Evolutionary conservation across 2,888 invertebrate genomes (phyloP).

Genomic region (Itoplectis maculator): DNA sequence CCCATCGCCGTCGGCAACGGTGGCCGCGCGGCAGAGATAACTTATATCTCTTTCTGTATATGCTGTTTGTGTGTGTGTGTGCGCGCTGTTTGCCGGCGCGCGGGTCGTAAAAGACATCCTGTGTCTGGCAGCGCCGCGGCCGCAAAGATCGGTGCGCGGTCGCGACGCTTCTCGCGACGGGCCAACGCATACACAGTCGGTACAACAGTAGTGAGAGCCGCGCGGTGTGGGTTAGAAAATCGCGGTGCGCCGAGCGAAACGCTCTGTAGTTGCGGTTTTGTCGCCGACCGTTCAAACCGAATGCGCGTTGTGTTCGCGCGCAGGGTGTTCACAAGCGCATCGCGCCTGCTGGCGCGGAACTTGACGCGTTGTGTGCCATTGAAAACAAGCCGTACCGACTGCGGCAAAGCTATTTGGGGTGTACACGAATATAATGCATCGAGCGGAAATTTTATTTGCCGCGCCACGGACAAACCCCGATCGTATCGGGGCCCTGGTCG

Average conservation of each 20-base stretch:
- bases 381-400: neutral
- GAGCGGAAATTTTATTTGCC: neutral
- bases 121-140: slow-evolving; percentile 65
- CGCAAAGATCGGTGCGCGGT: slow-evolving; percentile 65
- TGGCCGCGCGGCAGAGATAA: slow-evolving; percentile 60
- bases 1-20: slow-evolving; percentile 46
- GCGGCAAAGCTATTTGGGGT: neutral
- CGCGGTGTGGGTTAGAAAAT: slow-evolving; percentile 33
- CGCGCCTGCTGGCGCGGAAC: slow-evolving; percentile 9
- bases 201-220: neutral
- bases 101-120: slow-evolving; percentile 68
- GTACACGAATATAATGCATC: neutral
- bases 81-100: slow-evolving; percentile 59
- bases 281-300: slow-evolving; percentile 6
- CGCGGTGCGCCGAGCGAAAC: slow-evolving; percentile 18
- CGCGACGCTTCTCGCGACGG: slow-evolving; percentile 52
- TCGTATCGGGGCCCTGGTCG: too few relatives aligned
- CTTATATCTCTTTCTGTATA: slow-evolving; percentile 59
- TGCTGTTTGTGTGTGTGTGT: slow-evolving; percentile 24
- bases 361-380: slow-evolving; percentile 23
- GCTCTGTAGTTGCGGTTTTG: slow-evolving; percentile 26
- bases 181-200: neutral
- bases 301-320: neutral
- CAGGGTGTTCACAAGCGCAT: slow-evolving; percentile 12
- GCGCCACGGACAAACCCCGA: too few relatives aligned